Percentiles rank a stretch among this genome's conserved stretches.
Conservation (phyloP, 2,888 invertebrate species). For the Balanococcus diminutus region DNA sequence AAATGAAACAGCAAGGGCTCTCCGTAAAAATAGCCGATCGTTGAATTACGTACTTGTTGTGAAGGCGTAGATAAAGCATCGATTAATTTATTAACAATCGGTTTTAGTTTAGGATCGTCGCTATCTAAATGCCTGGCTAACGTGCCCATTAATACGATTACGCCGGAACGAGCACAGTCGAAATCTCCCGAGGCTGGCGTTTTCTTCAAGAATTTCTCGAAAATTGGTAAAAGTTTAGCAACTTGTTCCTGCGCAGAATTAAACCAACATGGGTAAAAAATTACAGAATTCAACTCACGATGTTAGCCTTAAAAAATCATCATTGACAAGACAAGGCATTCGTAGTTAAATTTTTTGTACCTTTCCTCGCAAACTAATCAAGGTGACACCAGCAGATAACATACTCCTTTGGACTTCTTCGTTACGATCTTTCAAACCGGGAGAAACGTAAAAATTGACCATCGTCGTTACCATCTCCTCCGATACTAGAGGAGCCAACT, state of each 20-base stretch:
- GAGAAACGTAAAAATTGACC: constrained; percentile 83
- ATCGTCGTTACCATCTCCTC: constrained; percentile 72
- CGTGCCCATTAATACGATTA: constrained; percentile 96
- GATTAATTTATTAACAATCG: constrained; percentile 90
- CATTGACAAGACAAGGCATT: no score
- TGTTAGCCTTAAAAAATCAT: no score
- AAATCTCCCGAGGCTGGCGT: constrained; percentile 82
- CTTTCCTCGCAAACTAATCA: constrained; percentile 92
- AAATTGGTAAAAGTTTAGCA: constrained; percentile 82
- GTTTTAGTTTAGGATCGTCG: constrained; percentile 85
- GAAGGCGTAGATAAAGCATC: constrained; percentile 94
- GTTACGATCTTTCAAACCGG: constrained; percentile 79
- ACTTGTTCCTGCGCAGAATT: constrained; percentile 67
- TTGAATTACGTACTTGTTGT: constrained; percentile 77
- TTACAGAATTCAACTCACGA: not conserved
- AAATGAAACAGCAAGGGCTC: no score
- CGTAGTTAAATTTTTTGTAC: constrained; percentile 61
- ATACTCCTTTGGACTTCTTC: constrained; percentile 79
- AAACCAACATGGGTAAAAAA: not conserved
- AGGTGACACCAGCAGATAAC: constrained; percentile 89
- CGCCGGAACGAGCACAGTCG: constrained; percentile 93
- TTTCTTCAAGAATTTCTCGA: constrained; percentile 90
- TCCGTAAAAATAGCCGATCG: no score
- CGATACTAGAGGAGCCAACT: constrained; percentile 77
- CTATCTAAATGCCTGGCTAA: constrained; percentile 94